Percentiles rank a stretch among this genome's conserved stretches.
These are phyloP conservation scores for Oeneis ivallda DNA, from an alignment of 2,888 invertebrate genomes.

Conservation along the genomic window DNA sequence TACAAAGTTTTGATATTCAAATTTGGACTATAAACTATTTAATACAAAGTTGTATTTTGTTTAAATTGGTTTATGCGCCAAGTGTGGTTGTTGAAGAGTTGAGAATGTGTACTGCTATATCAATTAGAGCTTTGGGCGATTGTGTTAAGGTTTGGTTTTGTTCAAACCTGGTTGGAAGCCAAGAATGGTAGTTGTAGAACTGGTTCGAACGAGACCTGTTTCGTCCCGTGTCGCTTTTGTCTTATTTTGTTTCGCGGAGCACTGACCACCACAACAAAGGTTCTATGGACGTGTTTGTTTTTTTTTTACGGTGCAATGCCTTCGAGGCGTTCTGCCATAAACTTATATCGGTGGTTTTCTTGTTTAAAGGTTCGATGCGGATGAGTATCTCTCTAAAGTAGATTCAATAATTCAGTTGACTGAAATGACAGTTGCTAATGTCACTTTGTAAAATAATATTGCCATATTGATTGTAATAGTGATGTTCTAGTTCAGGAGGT, in stretches of 20 bases:
- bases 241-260: slow-evolving; percentile 78
- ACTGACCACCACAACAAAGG: slow-evolving; percentile 82
- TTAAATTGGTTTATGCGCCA: slow-evolving; percentile 51
- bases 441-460: too few relatives aligned
- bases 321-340: slow-evolving; percentile 49
- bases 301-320: slow-evolving; percentile 53
- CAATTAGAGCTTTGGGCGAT: slow-evolving; percentile 42
- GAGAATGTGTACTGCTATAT: slow-evolving; percentile 37
- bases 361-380: slow-evolving; percentile 11
- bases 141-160: slow-evolving; percentile 43
- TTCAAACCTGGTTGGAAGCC: slow-evolving; percentile 51
- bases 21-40: slow-evolving; percentile 40
- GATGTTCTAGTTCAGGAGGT: too few relatives aligned
- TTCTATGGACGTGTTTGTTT: slow-evolving; percentile 68
- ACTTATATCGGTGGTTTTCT: slow-evolving; percentile 29
- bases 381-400: not conserved
- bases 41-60: slow-evolving; percentile 42
- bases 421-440: too few relatives aligned
- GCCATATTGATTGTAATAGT: too few relatives aligned
- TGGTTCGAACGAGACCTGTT: slow-evolving; percentile 70
- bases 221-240: slow-evolving; percentile 61
- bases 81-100: slow-evolving; percentile 49
- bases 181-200: slow-evolving; percentile 54
- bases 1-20: slow-evolving; percentile 38
- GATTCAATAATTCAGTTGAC: too few relatives aligned